These are phyloP conservation scores for Bradypus variegatus DNA, from an alignment of 2,797 vertebrate genomes.

Conservation along the genomic window DNA sequence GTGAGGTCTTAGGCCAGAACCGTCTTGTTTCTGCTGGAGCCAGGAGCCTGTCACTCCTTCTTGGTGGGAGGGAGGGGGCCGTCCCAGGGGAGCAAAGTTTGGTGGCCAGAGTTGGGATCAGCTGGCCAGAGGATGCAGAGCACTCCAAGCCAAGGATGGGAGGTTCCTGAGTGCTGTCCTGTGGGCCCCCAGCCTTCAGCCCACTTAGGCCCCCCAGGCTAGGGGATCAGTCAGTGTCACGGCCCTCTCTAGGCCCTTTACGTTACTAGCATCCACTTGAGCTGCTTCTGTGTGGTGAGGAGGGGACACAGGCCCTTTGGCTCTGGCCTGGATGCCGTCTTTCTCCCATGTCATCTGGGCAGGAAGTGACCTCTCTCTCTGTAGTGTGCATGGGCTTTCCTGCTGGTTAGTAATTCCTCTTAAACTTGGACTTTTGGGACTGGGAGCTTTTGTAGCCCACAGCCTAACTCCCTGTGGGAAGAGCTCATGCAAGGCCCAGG, in stretches of 20 bases:
- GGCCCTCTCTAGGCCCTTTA: background rate
- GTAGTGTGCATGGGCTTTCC: background rate
- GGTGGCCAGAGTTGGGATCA: background rate
- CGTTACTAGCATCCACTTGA: background rate
- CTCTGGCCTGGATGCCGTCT: background rate
- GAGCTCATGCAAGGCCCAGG: background rate
- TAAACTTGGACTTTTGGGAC: background rate
- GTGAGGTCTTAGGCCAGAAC: background rate
- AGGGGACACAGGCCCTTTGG: too few relatives aligned
- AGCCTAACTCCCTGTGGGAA: background rate
- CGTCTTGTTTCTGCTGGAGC: background rate
- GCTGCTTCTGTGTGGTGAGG: background rate
- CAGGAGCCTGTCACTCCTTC: background rate
- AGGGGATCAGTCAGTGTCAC: background rate
- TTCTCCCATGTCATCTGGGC: background rate
- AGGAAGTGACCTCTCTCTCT: background rate
- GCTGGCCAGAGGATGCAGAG: background rate
- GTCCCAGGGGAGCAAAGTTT: background rate
- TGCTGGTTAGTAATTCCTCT: background rate
- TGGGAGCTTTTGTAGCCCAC: background rate
- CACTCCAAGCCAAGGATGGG: background rate
- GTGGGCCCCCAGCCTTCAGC: background rate
- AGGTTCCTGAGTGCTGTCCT: background rate
- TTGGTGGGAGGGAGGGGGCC: background rate
- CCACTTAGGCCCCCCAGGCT: background rate